A percentile compares a stretch with the other conserved stretches of the same genome.
These are phyloP conservation scores for Motacilla alba DNA, from an alignment of 2,113 vertebrate genomes.

Conservation along the genomic window DNA sequence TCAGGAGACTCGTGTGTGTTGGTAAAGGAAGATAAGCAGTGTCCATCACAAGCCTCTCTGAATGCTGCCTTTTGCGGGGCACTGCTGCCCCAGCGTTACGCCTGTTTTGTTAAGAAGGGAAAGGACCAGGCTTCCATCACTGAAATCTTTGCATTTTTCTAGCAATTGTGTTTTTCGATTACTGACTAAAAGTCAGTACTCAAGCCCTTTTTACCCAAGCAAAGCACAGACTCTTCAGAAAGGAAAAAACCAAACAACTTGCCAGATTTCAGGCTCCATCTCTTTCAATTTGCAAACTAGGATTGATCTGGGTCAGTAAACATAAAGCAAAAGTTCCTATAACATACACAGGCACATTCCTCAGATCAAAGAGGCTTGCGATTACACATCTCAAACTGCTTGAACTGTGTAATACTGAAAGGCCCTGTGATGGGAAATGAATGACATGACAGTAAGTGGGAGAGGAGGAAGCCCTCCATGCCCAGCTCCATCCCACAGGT, in stretches of 20 bases:
- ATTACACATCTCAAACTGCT: background rate
- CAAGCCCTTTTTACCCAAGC: background rate
- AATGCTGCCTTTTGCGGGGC: rapidly evolving
- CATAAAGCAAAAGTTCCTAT: background rate
- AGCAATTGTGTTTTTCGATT: background rate
- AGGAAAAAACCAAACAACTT: background rate
- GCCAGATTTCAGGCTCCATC: constrained; percentile 4
- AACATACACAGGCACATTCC: background rate
- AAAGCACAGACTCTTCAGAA: background rate
- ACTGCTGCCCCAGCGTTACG: rapidly evolving
- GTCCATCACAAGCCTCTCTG: background rate
- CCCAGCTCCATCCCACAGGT: background rate
- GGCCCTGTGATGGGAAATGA: constrained; percentile 6
- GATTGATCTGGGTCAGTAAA: constrained; percentile 33
- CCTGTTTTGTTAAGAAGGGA: background rate
- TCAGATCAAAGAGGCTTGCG: background rate
- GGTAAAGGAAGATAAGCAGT: background rate
- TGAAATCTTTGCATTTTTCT: background rate
- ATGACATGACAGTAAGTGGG: background rate
- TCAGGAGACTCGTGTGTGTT: background rate
- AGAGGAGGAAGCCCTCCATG: background rate
- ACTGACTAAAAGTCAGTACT: background rate
- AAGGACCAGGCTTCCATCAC: rapidly evolving
- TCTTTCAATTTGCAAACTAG: constrained; percentile 10
- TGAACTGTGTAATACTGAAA: background rate